Conservation (phyloP, 2,113 vertebrate species). For the Pimephales promelas region DNA sequence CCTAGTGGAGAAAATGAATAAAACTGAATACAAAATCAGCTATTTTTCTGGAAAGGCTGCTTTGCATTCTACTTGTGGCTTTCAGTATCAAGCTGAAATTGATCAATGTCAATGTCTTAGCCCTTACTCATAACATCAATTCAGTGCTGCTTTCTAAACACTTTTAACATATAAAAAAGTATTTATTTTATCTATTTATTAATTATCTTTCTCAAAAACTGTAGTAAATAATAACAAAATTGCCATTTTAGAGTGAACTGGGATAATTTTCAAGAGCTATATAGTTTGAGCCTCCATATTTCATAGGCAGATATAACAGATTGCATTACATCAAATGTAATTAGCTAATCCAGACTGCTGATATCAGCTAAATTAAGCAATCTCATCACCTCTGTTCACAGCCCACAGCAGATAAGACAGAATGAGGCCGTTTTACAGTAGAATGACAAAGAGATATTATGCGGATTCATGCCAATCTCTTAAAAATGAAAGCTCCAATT, state of each 20-base stretch:
- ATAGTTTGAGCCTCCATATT: background rate
- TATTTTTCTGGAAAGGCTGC: background rate
- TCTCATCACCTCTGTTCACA: conserved; percentile 32
- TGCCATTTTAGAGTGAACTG: background rate
- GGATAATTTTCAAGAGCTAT: background rate
- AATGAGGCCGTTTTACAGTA: conserved; percentile 43
- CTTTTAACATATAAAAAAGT: background rate
- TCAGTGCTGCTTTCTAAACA: background rate
- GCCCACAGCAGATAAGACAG: conserved; percentile 43
- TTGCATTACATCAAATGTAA: conserved; percentile 27
- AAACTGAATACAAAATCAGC: background rate
- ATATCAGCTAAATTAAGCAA: conserved; percentile 42
- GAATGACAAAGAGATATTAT: conserved; percentile 12
- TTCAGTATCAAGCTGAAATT: conserved; percentile 1
- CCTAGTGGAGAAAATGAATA: background rate
- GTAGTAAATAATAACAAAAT: background rate
- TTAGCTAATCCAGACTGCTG: conserved; percentile 43
- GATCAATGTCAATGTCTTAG: conserved; percentile 19
- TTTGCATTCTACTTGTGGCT: background rate
- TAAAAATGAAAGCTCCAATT: background rate
- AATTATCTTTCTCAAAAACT: background rate
- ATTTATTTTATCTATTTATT: background rate
- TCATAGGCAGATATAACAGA: conserved; percentile 34
- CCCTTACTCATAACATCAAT: background rate
- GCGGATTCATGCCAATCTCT: background rate